These are phyloP conservation scores for Parnassius apollo DNA, from an alignment of 2,888 invertebrate genomes.

Conservation along the genomic window DNA sequence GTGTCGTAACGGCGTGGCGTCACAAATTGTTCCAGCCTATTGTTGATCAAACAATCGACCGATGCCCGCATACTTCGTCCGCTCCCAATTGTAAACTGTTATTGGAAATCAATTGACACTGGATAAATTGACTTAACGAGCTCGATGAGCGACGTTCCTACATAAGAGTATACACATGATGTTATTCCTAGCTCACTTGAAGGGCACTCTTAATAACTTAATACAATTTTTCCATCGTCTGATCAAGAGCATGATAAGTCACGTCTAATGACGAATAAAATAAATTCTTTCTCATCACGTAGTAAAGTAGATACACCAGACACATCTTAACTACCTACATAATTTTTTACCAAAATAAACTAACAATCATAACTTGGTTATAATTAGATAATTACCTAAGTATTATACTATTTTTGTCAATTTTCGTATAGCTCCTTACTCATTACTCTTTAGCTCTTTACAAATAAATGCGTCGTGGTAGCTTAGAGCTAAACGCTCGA, in stretches of 20 bases:
- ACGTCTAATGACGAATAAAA: constrained; percentile 15
- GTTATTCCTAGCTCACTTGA: constrained; percentile 20
- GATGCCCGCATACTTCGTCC: constrained; percentile 70
- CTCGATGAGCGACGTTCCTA: constrained; percentile 49
- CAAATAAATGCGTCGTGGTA: too few species aligned
- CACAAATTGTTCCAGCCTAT: constrained; percentile 57
- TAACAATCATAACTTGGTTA: too few species aligned
- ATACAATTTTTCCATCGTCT: constrained; percentile 1
- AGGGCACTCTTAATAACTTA: constrained; percentile 10
- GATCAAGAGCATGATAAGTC: constrained; percentile 15
- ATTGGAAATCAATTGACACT: constrained; percentile 78
- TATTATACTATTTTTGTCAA: too few species aligned
- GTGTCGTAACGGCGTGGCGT: constrained; percentile 48
- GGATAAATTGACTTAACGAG: constrained; percentile 57
- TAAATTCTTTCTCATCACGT: constrained; percentile 18
- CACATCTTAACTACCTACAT: too few species aligned
- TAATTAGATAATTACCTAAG: too few species aligned
- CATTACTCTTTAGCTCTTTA: too few species aligned
- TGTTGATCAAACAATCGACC: constrained; percentile 72
- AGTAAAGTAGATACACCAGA: not conserved
- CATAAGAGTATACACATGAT: constrained; percentile 1
- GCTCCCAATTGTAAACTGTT: constrained; percentile 73
- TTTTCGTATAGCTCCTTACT: too few species aligned
- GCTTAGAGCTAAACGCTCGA: too few species aligned
- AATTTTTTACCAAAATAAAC: too few species aligned